Percentiles rank a stretch among this genome's conserved stretches.
Conservation (phyloP, 1,140 invertebrate species). For the Drosophila willistoni region DNA sequence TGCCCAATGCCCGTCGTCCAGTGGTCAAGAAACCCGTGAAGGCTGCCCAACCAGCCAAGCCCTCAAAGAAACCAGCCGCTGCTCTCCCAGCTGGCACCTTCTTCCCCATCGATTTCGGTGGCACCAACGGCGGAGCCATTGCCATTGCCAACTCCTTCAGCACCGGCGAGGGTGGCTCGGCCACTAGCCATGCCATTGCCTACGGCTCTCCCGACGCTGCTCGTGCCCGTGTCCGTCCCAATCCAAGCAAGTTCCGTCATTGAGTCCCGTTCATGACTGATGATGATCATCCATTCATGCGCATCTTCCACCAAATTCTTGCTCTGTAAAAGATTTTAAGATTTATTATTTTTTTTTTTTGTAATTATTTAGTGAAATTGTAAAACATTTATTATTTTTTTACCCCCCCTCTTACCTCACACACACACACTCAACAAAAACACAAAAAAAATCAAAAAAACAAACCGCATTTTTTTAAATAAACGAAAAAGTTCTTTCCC, state of each 20-base stretch:
- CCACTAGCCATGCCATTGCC: slow-evolving; percentile 88
- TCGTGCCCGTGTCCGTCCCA: slow-evolving; percentile 62
- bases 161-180: slow-evolving; percentile 87
- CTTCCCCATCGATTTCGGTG: slow-evolving; percentile 87
- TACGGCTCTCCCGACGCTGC: slow-evolving; percentile 85
- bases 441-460: background rate
- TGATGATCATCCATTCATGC: slow-evolving; percentile 45
- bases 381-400: slow-evolving; percentile 48
- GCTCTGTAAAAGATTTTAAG: slow-evolving; percentile 41
- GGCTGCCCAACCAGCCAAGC: slow-evolving; percentile 46
- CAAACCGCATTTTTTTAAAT: slow-evolving; percentile 1
- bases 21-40: slow-evolving; percentile 60
- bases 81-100: slow-evolving; percentile 84
- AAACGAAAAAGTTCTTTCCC: slow-evolving; percentile 50
- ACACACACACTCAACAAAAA: no score
- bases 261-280: slow-evolving; percentile 43
- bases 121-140: slow-evolving; percentile 84
- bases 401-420: slow-evolving; percentile 2
- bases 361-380: slow-evolving; percentile 70
- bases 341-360: slow-evolving; percentile 35
- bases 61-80: slow-evolving; percentile 59
- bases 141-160: slow-evolving; percentile 88
- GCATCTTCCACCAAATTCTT: slow-evolving; percentile 38
- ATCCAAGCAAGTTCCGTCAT: slow-evolving; percentile 74
- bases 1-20: slow-evolving; percentile 71